phyloP scores from a whole-genome alignment of 2,797 vertebrate genomes.

The Leptatherina wallacei region DNA sequence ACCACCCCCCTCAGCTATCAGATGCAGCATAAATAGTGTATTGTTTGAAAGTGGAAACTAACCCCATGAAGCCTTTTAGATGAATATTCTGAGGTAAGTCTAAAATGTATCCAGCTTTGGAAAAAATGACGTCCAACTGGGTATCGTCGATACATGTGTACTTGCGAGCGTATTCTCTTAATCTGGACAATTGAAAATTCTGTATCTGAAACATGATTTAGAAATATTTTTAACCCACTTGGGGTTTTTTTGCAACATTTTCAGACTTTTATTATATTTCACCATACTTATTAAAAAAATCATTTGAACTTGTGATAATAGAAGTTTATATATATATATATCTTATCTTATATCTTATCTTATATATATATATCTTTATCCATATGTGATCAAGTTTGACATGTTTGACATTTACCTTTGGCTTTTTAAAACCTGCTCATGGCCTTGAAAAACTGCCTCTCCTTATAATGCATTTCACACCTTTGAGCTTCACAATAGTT shows the following conservation, averaged over 20 bases:
- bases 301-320: too few relatives aligned
- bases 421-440: constrained; percentile 37
- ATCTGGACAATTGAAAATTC: too few relatives aligned
- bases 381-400: background rate
- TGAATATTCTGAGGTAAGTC: background rate
- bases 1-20: constrained; percentile 3
- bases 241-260: background rate
- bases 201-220: too few relatives aligned
- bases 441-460: constrained; percentile 25
- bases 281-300: too few relatives aligned
- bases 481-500: constrained; percentile 57
- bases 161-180: too few relatives aligned
- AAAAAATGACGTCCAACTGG: too few relatives aligned
- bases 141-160: too few relatives aligned
- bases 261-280: background rate
- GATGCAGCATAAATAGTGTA: constrained; percentile 20
- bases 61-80: constrained; percentile 4
- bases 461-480: constrained; percentile 62
- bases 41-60: background rate
- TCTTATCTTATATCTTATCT: too few relatives aligned
- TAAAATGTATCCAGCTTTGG: background rate
- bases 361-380: background rate
- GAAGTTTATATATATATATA: too few relatives aligned
- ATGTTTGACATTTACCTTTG: constrained; percentile 29
- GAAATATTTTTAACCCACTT: background rate